Evolutionary conservation across 2,113 vertebrate genomes (phyloP).

Genomic region (Crotalus tigris): DNA sequence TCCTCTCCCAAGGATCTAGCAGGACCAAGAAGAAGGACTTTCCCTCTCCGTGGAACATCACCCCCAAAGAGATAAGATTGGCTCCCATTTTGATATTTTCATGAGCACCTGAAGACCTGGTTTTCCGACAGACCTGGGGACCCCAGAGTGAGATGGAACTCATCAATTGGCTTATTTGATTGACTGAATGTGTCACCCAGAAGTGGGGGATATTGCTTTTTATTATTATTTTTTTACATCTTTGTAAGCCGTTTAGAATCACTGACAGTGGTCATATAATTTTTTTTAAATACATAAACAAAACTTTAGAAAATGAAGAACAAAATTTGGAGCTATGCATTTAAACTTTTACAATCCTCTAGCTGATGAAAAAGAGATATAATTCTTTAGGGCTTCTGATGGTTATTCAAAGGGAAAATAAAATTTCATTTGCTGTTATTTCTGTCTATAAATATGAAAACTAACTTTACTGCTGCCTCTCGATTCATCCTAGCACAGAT

Average conservation of each 20-base stretch:
- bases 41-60: background rate
- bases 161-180: background rate
- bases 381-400: background rate
- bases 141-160: background rate
- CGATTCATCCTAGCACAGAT: conserved; percentile 23
- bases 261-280: background rate
- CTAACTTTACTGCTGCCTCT: background rate
- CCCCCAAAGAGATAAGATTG: background rate
- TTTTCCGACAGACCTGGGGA: background rate
- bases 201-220: background rate
- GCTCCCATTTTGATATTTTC: background rate
- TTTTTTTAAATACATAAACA: background rate
- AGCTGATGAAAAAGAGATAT: background rate
- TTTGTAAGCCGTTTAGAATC: background rate
- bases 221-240: background rate
- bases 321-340: background rate
- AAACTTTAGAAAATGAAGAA: background rate
- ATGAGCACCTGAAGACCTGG: background rate
- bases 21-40: background rate
- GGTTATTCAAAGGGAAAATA: background rate
- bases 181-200: background rate
- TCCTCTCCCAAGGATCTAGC: background rate
- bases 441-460: conserved; percentile 12
- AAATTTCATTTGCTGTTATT: background rate
- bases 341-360: background rate